Conservation (phyloP, 1,140 invertebrate species). For the Tigriopus japonicus region DNA sequence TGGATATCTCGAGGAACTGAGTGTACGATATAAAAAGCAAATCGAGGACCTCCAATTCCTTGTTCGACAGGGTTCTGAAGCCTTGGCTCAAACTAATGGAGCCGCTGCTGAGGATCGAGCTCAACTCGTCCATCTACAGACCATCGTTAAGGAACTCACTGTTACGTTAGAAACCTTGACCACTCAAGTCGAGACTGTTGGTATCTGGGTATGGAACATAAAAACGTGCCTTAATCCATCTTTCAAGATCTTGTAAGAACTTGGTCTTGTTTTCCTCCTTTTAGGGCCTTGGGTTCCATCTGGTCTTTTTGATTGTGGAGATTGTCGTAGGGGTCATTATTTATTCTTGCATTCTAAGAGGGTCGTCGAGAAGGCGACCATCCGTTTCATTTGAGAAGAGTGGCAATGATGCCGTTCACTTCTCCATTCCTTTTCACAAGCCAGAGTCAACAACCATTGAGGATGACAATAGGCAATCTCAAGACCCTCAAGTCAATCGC, state of each 20-base stretch:
- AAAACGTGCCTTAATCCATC: background rate
- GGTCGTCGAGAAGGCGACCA: background rate
- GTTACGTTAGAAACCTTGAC: background rate
- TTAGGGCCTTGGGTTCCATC: background rate
- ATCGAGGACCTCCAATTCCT: slow-evolving; percentile 9
- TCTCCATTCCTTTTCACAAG: background rate
- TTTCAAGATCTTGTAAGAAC: background rate
- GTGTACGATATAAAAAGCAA: slow-evolving; percentile 12
- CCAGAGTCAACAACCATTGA: background rate
- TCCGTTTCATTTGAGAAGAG: too few relatives aligned
- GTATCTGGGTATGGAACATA: slow-evolving; percentile 1
- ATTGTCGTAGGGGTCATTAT: background rate
- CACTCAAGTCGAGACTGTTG: background rate
- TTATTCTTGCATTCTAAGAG: background rate
- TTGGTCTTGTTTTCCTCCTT: background rate
- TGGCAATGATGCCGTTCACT: too few relatives aligned
- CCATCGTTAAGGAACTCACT: background rate
- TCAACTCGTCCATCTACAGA: background rate
- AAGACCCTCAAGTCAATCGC: too few relatives aligned
- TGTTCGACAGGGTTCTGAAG: background rate
- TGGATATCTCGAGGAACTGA: slow-evolving; percentile 12
- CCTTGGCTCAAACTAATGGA: background rate
- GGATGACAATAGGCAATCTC: background rate
- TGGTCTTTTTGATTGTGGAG: slow-evolving; percentile 1
- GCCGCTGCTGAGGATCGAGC: background rate